Conservation (phyloP, 2,797 vertebrate species). For the Lepus oiostolus region DNA sequence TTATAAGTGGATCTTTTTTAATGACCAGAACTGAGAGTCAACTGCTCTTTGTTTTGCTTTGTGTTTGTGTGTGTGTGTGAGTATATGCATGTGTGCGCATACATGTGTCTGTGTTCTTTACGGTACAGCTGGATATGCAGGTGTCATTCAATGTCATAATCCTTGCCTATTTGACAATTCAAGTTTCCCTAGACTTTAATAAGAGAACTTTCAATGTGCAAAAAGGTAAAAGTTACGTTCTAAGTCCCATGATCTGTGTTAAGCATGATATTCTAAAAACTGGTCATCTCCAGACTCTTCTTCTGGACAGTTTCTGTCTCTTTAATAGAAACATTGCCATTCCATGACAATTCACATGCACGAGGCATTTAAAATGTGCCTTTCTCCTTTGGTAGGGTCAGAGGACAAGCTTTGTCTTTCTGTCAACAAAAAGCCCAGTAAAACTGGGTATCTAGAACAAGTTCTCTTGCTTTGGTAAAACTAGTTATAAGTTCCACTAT, state of each 20-base stretch:
- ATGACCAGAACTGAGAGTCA: conserved; percentile 73
- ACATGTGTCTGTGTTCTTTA: background rate
- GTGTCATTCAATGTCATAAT: conserved; percentile 53
- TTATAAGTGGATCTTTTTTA: conserved; percentile 75
- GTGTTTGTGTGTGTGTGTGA: conserved; percentile 34
- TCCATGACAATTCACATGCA: background rate
- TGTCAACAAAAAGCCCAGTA: background rate
- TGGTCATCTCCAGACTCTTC: background rate
- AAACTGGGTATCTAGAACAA: background rate
- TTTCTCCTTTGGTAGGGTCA: background rate
- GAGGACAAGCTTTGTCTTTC: background rate
- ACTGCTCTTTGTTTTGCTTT: conserved; percentile 73
- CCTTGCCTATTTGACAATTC: conserved; percentile 40
- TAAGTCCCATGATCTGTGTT: background rate
- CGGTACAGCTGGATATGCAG: background rate
- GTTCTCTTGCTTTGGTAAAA: conserved; percentile 1
- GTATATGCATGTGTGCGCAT: background rate
- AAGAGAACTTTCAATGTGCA: background rate
- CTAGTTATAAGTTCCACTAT: background rate
- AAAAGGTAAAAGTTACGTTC: background rate
- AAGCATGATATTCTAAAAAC: conserved; percentile 28
- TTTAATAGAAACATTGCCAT: background rate
- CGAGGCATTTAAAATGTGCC: background rate
- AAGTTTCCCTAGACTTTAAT: conserved; percentile 52
- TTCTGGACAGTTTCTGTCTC: background rate